Evolutionary conservation across 2,113 vertebrate genomes (phyloP).

Genomic region (Nothocercus julius): DNA sequence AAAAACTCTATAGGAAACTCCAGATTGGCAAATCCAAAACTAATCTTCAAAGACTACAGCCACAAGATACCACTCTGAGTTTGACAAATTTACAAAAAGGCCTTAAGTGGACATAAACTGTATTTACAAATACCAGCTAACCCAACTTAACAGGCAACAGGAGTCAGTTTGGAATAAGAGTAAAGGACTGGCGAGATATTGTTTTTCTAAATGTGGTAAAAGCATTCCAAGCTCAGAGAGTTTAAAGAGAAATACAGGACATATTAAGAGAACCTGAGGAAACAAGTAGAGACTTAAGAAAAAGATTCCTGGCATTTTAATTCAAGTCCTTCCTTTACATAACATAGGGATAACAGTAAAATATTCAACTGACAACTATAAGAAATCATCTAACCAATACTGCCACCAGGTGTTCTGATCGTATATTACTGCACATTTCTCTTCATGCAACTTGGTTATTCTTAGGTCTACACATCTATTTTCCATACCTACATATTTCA

Average conservation of each 20-base stretch:
- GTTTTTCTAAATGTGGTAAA: neutral
- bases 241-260: neutral
- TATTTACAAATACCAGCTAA: neutral
- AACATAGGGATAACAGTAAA: neutral
- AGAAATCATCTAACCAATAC: conserved; percentile 14
- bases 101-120: neutral
- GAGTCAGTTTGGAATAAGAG: neutral
- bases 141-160: neutral
- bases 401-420: conserved; percentile 53
- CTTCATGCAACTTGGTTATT: neutral
- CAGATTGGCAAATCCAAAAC: neutral
- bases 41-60: neutral
- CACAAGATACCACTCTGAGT: neutral
- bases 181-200: neutral
- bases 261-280: neutral
- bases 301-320: neutral
- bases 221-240: neutral
- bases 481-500: neutral
- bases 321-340: neutral
- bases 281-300: neutral
- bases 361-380: neutral
- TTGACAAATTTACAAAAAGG: neutral
- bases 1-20: neutral
- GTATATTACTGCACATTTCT: neutral
- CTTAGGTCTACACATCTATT: neutral